Conservation (phyloP, 2,797 vertebrate species). For the Sebastiscus tertius region DNA sequence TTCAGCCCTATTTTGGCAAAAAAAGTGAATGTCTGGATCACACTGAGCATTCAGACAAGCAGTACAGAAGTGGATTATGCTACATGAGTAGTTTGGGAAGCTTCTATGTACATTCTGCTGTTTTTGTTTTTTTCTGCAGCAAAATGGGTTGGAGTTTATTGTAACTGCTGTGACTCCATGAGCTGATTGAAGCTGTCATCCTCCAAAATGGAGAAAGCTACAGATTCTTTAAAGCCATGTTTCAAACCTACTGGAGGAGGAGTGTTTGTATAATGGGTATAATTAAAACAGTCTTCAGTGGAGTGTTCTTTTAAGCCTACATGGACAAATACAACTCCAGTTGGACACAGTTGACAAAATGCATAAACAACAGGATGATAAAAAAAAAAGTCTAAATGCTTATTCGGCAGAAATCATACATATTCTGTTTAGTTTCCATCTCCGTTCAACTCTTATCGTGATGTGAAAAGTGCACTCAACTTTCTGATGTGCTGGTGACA, state of each 20-base stretch:
- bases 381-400: conserved; percentile 10
- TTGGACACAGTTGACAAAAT: conserved; percentile 13
- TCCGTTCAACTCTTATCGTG: conserved; percentile 58
- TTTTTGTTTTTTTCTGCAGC: not conserved
- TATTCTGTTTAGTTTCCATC: conserved; percentile 35
- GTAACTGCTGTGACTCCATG: conserved; percentile 20
- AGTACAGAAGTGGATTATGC: conserved; percentile 18
- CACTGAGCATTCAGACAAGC: conserved; percentile 14
- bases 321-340: conserved; percentile 7
- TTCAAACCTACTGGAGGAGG: conserved; percentile 6
- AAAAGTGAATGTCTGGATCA: conserved; percentile 3
- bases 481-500: conserved; percentile 80
- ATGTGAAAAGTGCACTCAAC: conserved; percentile 72
- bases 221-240: conserved; percentile 20
- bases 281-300: conserved; percentile 14
- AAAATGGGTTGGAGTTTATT: conserved; percentile 11
- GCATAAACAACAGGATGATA: not conserved
- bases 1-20: not conserved
- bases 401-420: conserved; percentile 29
- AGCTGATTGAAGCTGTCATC: conserved; percentile 35
- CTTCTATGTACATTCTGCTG: not conserved
- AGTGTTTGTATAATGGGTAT: conserved; percentile 14
- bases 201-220: not conserved
- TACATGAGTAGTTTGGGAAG: conserved; percentile 6
- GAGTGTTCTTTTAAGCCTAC: conserved; percentile 5